A percentile compares a stretch with the other conserved stretches of the same genome.
Conservation (phyloP, 2,888 invertebrate species). For the Eupithecia dodoneata region DNA sequence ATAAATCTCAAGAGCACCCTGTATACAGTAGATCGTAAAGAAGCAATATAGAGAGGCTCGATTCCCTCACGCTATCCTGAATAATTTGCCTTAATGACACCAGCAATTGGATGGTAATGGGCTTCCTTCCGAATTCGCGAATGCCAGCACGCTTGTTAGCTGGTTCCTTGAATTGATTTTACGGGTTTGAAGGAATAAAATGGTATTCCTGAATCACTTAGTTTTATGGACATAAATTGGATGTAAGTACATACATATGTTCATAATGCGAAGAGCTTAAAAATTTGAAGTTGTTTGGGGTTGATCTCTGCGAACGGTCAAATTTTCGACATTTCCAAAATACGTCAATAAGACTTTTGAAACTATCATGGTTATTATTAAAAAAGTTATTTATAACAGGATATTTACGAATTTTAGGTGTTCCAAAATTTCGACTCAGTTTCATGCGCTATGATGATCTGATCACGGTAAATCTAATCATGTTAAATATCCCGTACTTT, state of each 20-base stretch:
- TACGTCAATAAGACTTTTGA: no score
- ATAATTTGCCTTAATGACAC: conserved; percentile 46
- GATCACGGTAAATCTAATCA: no score
- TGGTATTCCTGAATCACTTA: background rate
- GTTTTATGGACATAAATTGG: background rate
- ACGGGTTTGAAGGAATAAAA: background rate
- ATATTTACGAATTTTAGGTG: no score
- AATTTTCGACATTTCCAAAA: no score
- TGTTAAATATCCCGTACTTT: no score
- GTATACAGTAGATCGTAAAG: conserved; percentile 37
- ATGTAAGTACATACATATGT: no score
- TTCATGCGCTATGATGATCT: no score
- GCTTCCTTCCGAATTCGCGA: conserved; percentile 32
- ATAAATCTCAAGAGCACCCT: background rate
- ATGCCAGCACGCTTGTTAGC: conserved; percentile 21
- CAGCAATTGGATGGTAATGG: conserved; percentile 31
- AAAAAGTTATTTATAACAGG: no score
- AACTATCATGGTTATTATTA: no score
- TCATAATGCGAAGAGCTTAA: background rate
- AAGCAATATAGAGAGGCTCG: conserved; percentile 32
- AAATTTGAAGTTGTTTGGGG: background rate
- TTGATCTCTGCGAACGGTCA: no score
- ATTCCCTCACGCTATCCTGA: conserved; percentile 46
- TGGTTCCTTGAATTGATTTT: conserved; percentile 8
- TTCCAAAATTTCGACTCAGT: no score